phyloP scores from a whole-genome alignment of 2,113 vertebrate genomes.

The Gallinago media region DNA sequence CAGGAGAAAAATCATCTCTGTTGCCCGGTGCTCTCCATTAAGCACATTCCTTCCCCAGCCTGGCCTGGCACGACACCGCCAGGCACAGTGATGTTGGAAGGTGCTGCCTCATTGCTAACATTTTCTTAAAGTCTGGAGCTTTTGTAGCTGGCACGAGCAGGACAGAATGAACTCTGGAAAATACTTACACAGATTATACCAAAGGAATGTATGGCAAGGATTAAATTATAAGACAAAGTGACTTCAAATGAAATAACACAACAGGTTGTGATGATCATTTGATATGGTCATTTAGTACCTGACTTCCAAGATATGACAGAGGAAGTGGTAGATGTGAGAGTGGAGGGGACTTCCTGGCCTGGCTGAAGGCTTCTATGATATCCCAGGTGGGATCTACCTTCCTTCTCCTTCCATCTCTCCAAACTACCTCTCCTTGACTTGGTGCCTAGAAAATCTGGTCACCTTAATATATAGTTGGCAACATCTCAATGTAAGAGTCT shows the following conservation, averaged over 20 bases:
- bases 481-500: not conserved
- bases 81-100: not conserved
- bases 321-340: not conserved
- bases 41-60: not conserved
- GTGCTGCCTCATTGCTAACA: not conserved
- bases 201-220: slow-evolving; percentile 14
- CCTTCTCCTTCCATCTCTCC: not conserved
- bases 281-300: fast-evolving
- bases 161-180: slow-evolving; percentile 14
- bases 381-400: not conserved
- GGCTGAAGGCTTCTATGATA: not conserved
- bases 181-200: not conserved
- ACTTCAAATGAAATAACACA: not conserved
- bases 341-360: not conserved
- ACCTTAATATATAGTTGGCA: not conserved
- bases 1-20: not conserved
- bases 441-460: not conserved
- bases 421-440: not conserved
- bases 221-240: not conserved
- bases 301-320: fast-evolving
- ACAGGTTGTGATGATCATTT: not conserved
- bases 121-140: not conserved
- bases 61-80: not conserved
- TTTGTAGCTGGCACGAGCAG: not conserved
- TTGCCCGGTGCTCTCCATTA: not conserved